Evolutionary conservation across 2,888 invertebrate genomes (phyloP).

Genomic region (Autographa gamma): DNA sequence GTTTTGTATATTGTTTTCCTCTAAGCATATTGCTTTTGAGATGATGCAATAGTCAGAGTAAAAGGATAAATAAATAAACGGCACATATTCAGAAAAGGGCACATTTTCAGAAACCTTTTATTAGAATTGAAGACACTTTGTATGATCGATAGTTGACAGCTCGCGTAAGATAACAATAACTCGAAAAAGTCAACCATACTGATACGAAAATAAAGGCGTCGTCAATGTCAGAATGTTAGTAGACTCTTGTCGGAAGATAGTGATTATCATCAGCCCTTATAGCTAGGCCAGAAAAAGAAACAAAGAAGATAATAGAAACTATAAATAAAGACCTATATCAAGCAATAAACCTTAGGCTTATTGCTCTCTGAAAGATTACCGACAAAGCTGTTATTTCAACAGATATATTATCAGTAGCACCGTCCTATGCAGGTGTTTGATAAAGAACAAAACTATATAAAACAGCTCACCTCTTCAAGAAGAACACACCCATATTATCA

Average conservation of each 20-base stretch:
- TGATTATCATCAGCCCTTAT: background rate
- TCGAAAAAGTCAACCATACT: background rate
- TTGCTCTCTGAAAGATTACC: background rate
- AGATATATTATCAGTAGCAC: background rate
- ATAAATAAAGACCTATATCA: background rate
- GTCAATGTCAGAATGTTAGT: background rate
- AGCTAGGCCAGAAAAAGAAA: background rate
- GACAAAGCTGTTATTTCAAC: background rate
- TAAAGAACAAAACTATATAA: slow-evolving; percentile 10
- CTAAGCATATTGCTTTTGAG: too few species aligned
- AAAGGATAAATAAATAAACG: too few species aligned
- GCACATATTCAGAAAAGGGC: too few species aligned
- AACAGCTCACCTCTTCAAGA: slow-evolving; percentile 75
- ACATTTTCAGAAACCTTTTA: background rate
- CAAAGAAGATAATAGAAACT: background rate
- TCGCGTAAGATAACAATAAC: background rate
- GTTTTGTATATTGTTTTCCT: too few species aligned
- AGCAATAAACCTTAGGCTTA: background rate
- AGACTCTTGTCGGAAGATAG: background rate
- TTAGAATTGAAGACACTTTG: background rate
- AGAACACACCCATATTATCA: slow-evolving; percentile 76
- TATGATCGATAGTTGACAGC: background rate
- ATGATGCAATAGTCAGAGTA: too few species aligned
- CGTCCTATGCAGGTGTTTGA: slow-evolving; percentile 11
- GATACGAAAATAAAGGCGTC: background rate